Evolutionary conservation across 2,797 vertebrate genomes (phyloP), one percentile per base, ranked within the genome.

Genomic region (Hypotaenidia okinawae): DNA sequence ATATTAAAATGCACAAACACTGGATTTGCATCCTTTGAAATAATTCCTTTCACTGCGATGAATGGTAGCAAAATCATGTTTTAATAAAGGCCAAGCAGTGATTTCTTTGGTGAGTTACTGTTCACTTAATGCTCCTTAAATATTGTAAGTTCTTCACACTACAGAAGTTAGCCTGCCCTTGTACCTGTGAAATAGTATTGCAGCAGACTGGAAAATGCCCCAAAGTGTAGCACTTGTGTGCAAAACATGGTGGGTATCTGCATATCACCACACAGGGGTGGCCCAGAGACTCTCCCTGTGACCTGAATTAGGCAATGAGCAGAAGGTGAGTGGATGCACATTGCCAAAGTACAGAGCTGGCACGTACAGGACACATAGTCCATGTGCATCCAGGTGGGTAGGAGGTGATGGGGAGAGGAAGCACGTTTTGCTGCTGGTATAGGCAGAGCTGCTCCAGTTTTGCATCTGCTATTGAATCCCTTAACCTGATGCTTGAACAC

Each of bases 381-480:
- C 58, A n/a, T 6, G 41, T 66, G 55, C 37, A 37, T 3, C 47
- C 77, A 89, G 69, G 47, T 92, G 55, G 67, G 93, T 11, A 57
- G 95, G 88, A 93, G 90, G 80, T 89, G 93, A 67, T 63, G 43
- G 59, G 16, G 45, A 81, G 15, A 78, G 19, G 55, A 66, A 59
- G 59, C 22, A 90, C 55, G 35, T 61, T 89, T 73, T 92, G 62
- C 55, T 84, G 30, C 77, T 70, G 59, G 19, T 28, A 16, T 22
- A 81, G 45, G 63, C 63, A 66, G 67, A 89, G 35, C 77, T 93
- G 87, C 37, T 91, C 90, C 74, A 93, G 35, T 94, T 94, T 94
- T 35, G 37, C 83, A 87, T 67, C 85, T 94, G 87, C 63, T 89
- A 24, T 64, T 33, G 37, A 54, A 27, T 84, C 25, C 39, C 43